Conservation (phyloP, 1,140 invertebrate species). For the Drosophila dunni region DNA sequence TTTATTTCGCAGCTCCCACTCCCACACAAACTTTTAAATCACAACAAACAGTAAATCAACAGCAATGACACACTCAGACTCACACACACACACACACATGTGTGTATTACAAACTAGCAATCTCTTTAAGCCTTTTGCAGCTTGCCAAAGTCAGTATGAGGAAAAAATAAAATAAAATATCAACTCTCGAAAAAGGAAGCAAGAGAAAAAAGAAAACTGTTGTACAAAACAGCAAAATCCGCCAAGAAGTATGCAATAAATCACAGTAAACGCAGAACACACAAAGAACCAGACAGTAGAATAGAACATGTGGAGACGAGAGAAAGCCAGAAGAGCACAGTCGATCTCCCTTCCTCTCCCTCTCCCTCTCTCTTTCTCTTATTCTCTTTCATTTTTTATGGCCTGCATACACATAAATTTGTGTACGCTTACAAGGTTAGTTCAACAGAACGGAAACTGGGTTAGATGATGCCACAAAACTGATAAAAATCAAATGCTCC, state of each 20-base stretch:
- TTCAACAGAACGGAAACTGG: constrained; percentile 57
- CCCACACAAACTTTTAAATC: constrained; percentile 42
- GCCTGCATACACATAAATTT: constrained; percentile 63
- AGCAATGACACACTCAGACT: constrained; percentile 6
- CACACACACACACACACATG: not conserved
- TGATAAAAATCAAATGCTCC: constrained; percentile 47
- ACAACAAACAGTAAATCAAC: constrained; percentile 52
- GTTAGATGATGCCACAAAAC: constrained; percentile 57
- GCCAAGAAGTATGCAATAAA: constrained; percentile 69
- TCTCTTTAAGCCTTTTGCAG: constrained; percentile 48
- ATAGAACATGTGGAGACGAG: constrained; percentile 12
- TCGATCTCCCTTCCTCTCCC: constrained; percentile 1
- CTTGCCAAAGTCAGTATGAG: constrained; percentile 38
- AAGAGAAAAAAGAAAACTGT: constrained; percentile 42
- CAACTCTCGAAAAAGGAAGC: constrained; percentile 28
- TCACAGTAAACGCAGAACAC: constrained; percentile 53
- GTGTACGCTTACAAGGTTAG: constrained; percentile 65
- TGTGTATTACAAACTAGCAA: constrained; percentile 32
- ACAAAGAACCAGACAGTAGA: constrained; percentile 45
- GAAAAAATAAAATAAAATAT: constrained; percentile 43
- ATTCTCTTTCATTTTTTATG: constrained; percentile 1
- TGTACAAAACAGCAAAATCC: constrained; percentile 60
- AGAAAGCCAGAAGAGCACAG: not conserved
- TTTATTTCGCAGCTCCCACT: constrained; percentile 28
- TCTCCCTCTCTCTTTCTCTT: not conserved